These are phyloP conservation scores for Pheosia gnoma DNA, from an alignment of 2,888 invertebrate species.

Conservation along the genomic window DNA sequence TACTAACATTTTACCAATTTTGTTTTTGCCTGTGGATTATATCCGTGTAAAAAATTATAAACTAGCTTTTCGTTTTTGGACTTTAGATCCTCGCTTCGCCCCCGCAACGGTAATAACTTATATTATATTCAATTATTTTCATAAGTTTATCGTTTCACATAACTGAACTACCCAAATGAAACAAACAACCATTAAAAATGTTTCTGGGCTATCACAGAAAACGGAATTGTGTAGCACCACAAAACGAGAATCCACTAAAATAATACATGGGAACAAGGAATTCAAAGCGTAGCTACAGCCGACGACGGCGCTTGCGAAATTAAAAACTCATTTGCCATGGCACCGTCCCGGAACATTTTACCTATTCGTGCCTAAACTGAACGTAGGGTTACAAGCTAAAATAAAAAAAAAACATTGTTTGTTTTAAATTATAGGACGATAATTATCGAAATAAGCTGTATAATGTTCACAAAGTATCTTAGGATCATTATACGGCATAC, in stretches of 20 bases:
- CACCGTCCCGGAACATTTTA: conserved; percentile 21
- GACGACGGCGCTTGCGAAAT: conserved; percentile 24
- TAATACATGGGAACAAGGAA: neutral
- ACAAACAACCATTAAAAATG: too few relatives aligned
- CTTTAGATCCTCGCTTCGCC: too few relatives aligned
- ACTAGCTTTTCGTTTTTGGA: too few relatives aligned
- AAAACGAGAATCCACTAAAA: neutral
- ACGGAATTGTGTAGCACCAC: neutral
- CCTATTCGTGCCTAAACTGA: neutral
- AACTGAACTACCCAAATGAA: too few relatives aligned
- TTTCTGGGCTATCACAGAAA: neutral
- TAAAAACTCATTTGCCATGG: conserved; percentile 36
- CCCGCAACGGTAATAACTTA: too few relatives aligned
- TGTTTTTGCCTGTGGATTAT: too few relatives aligned
- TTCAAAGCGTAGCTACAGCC: neutral
- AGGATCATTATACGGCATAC: neutral
- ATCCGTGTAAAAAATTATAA: too few relatives aligned
- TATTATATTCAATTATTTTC: too few relatives aligned
- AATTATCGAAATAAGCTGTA: neutral
- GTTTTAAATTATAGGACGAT: conserved; percentile 3
- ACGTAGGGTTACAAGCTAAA: neutral
- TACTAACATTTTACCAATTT: too few relatives aligned
- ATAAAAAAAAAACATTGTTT: neutral
- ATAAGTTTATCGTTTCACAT: too few relatives aligned
- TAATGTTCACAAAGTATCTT: neutral